Conservation (phyloP, 2,888 invertebrate genomes). For the Apotomis turbidana region DNA sequence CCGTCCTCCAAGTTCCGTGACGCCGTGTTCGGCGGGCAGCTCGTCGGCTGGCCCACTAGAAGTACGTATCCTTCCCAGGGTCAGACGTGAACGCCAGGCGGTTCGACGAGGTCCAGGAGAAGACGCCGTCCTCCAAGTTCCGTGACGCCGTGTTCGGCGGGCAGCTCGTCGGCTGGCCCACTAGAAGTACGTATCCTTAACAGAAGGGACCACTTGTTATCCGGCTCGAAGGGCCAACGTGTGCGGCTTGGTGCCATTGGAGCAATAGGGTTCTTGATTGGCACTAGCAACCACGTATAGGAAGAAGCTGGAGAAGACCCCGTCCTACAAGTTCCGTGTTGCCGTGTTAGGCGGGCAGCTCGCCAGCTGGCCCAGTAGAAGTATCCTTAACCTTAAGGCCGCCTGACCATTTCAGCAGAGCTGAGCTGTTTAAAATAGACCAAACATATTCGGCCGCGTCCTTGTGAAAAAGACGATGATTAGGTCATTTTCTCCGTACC, state of each 20-base stretch:
- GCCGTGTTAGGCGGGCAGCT: background rate
- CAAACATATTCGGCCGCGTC: too few species aligned
- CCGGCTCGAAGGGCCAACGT: too few species aligned
- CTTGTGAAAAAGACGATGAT: too few species aligned
- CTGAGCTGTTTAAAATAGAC: too few species aligned
- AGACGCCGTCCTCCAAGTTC: background rate
- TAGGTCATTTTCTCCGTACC: too few species aligned
- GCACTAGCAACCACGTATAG: too few species aligned
- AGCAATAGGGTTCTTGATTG: too few species aligned
- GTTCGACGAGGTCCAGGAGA: background rate
- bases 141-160: background rate
- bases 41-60: background rate
- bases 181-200: background rate
- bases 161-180: background rate
- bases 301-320: background rate
- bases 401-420: too few species aligned
- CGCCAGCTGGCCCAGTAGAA: background rate
- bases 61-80: slow-evolving; percentile 6
- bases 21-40: background rate
- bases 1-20: background rate
- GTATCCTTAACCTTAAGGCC: background rate
- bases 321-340: background rate
- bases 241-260: too few species aligned
- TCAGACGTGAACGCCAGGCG: slow-evolving; percentile 9
- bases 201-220: background rate